Conservation (phyloP, 2,888 invertebrate species). For the Aethes cnicana region DNA sequence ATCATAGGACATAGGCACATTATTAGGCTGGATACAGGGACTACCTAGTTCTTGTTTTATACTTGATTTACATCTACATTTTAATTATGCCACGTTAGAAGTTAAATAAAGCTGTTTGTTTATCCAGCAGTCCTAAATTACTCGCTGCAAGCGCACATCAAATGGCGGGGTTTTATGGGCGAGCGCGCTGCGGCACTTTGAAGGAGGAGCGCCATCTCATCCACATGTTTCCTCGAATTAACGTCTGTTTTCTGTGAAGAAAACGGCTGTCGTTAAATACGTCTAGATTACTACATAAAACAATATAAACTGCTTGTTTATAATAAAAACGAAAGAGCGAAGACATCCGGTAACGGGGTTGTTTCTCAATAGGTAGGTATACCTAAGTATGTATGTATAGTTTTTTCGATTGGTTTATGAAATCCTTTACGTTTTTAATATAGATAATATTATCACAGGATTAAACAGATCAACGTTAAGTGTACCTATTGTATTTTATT, state of each 20-base stretch:
- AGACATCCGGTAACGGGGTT: slow-evolving; percentile 43
- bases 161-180: slow-evolving; percentile 67
- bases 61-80: slow-evolving; percentile 29
- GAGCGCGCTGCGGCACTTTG: slow-evolving; percentile 72
- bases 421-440: no score
- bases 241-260: slow-evolving; percentile 80
- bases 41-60: no score
- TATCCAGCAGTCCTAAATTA: slow-evolving; percentile 61
- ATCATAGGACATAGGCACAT: no score
- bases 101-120: slow-evolving; percentile 73
- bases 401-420: no score
- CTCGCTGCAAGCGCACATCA: slow-evolving; percentile 71
- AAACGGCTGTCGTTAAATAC: slow-evolving; percentile 74
- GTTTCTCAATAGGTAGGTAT: no score
- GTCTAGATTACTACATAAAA: slow-evolving; percentile 69
- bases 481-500: no score
- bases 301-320: slow-evolving; percentile 71
- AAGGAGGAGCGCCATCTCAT: slow-evolving; percentile 74
- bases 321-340: slow-evolving; percentile 55
- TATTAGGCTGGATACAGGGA: no score
- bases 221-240: slow-evolving; percentile 81
- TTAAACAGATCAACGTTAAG: no score
- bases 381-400: no score
- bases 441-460: no score
- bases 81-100: slow-evolving; percentile 57